phyloP scores from a whole-genome alignment of 2,888 invertebrate genomes.

The Cosmia trapezina region DNA sequence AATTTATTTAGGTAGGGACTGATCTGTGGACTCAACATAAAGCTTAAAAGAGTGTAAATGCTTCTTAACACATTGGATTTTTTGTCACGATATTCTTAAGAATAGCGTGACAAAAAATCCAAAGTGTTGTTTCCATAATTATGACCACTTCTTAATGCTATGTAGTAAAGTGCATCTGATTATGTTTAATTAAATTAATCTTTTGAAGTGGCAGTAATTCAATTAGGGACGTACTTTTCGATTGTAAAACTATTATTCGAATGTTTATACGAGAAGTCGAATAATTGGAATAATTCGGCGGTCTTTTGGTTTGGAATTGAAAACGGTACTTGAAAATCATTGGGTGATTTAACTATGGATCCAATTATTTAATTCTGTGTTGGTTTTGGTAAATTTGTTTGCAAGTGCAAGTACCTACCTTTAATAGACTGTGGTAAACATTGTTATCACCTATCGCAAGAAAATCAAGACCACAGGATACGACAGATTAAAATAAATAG shows the following conservation, averaged over 20 bases:
- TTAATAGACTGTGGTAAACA: not conserved
- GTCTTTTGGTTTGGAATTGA: not conserved
- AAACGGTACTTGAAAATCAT: not conserved
- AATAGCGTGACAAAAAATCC: slow-evolving; percentile 15
- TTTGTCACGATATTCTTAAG: no score
- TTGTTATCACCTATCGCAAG: not conserved
- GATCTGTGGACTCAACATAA: no score
- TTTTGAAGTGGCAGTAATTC: slow-evolving; percentile 47
- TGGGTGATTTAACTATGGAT: not conserved
- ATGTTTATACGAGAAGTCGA: slow-evolving; percentile 20
- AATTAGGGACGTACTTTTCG: slow-evolving; percentile 43
- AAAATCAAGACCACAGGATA: no score
- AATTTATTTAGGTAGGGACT: not conserved
- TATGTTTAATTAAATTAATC: slow-evolving; percentile 59
- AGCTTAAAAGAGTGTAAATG: slow-evolving; percentile 18
- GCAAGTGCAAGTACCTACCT: not conserved
- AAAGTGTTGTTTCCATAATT: slow-evolving; percentile 28
- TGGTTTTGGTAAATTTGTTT: not conserved
- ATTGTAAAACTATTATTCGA: slow-evolving; percentile 48
- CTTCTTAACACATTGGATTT: no score
- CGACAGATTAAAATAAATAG: no score
- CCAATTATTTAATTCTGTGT: not conserved
- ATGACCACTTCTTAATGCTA: slow-evolving; percentile 37
- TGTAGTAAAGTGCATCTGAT: slow-evolving; percentile 38
- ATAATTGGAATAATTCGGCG: slow-evolving; percentile 17